Evolutionary conservation across 1,140 invertebrate species (phyloP).

Genomic region (Anastatus disparis): DNA sequence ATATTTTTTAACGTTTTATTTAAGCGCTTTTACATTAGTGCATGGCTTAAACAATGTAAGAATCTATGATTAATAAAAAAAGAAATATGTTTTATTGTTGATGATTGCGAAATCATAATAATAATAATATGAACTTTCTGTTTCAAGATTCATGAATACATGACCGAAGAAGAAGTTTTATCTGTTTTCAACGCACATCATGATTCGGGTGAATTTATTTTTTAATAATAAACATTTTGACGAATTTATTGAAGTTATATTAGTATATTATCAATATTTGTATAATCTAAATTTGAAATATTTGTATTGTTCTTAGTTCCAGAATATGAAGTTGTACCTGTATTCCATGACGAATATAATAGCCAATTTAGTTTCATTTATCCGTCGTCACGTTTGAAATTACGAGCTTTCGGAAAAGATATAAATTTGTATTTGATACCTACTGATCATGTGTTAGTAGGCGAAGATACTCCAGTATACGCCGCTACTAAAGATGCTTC

Average conservation of each 20-base stretch:
- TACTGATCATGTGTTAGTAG: neutral
- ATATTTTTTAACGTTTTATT: too few species aligned
- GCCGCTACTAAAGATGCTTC: neutral
- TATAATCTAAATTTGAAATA: neutral
- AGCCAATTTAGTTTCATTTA: neutral
- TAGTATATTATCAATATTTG: neutral
- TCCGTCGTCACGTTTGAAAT: neutral
- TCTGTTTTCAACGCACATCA: neutral
- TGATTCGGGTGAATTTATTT: neutral
- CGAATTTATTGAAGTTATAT: too few species aligned
- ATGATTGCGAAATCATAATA: too few species aligned
- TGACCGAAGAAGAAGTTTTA: neutral
- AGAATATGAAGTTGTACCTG: constrained; percentile 29
- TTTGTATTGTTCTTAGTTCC: neutral
- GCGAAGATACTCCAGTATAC: constrained; percentile 21
- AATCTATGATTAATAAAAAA: too few species aligned
- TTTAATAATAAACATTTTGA: too few species aligned
- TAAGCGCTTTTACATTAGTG: too few species aligned
- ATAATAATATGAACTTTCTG: too few species aligned
- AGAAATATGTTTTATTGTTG: too few species aligned
- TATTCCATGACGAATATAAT: neutral
- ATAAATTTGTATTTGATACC: constrained; percentile 19
- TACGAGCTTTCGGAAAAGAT: constrained; percentile 16
- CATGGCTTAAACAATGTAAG: too few species aligned
- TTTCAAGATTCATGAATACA: neutral